phyloP scores from a whole-genome alignment of 92 coral and sea anemone genomes.

The Epizoanthus illoricatus region DNA sequence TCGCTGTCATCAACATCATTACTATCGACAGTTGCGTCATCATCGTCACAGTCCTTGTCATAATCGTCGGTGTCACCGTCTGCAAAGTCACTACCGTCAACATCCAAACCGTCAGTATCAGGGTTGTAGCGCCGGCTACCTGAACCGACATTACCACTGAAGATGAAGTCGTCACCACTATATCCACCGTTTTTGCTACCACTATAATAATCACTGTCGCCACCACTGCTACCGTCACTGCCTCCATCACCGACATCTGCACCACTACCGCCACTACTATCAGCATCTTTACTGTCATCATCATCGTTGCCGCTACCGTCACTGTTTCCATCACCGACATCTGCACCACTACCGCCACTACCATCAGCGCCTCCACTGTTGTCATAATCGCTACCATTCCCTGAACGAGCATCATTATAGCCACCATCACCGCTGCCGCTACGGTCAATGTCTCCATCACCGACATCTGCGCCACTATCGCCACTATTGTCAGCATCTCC shows the following conservation, averaged over 20 bases:
- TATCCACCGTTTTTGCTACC: neutral
- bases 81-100: neutral
- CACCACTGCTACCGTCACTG: neutral
- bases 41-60: neutral
- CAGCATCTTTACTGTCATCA: neutral
- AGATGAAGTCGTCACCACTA: neutral
- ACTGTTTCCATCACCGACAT: neutral
- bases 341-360: neutral
- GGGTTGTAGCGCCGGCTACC: neutral
- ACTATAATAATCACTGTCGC: slow-evolving; percentile 15
- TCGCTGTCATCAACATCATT: neutral
- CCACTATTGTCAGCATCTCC: too few species aligned
- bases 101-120: neutral
- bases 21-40: neutral
- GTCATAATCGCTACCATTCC: neutral
- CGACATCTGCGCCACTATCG: too few species aligned
- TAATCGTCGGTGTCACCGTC: slow-evolving; percentile 4
- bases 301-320: neutral
- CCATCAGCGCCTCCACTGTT: neutral
- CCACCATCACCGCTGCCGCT: too few species aligned
- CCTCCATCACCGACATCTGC: neutral
- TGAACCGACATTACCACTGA: too few species aligned
- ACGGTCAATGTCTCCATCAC: too few species aligned
- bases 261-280: slow-evolving; percentile 1
- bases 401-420: too few species aligned